Percentiles rank a stretch among this genome's conserved stretches.
phyloP scores from a whole-genome alignment of 2,797 vertebrate genomes.

The Anas capensis region DNA sequence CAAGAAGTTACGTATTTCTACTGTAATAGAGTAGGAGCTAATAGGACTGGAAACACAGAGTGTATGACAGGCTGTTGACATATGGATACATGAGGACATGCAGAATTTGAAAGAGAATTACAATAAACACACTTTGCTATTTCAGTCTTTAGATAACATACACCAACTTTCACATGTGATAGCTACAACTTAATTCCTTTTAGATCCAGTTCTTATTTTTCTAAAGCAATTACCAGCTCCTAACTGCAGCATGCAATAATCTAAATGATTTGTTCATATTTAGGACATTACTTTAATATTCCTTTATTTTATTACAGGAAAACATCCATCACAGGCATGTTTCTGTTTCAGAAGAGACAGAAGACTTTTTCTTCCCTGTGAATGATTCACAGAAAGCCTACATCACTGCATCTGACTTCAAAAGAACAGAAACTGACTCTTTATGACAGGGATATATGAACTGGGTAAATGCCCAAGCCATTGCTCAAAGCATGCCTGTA shows the following conservation, averaged over 20 bases:
- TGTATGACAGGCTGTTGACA: background rate
- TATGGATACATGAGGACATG: background rate
- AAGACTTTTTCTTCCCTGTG: constrained; percentile 37
- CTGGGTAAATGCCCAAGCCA: constrained; percentile 58
- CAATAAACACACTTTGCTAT: background rate
- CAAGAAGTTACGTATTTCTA: background rate
- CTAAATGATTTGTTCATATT: background rate
- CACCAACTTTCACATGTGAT: background rate
- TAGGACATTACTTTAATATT: background rate
- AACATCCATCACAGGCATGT: background rate
- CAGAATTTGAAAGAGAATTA: background rate
- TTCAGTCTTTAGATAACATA: background rate
- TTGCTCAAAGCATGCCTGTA: constrained; percentile 67
- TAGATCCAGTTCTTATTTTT: background rate
- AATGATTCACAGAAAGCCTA: constrained; percentile 43
- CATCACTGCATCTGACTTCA: constrained; percentile 47
- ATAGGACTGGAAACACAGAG: background rate
- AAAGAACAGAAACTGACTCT: constrained; percentile 60
- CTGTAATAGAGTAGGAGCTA: background rate
- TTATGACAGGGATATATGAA: constrained; percentile 68
- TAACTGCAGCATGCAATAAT: background rate
- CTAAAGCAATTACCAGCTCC: background rate
- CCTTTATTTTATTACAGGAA: background rate
- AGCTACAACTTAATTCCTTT: background rate
- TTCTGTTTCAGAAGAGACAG: background rate